Percentiles rank a stretch among this genome's conserved stretches.
phyloP scores from a whole-genome alignment of 2,888 invertebrate species.

The Timema podura region DNA sequence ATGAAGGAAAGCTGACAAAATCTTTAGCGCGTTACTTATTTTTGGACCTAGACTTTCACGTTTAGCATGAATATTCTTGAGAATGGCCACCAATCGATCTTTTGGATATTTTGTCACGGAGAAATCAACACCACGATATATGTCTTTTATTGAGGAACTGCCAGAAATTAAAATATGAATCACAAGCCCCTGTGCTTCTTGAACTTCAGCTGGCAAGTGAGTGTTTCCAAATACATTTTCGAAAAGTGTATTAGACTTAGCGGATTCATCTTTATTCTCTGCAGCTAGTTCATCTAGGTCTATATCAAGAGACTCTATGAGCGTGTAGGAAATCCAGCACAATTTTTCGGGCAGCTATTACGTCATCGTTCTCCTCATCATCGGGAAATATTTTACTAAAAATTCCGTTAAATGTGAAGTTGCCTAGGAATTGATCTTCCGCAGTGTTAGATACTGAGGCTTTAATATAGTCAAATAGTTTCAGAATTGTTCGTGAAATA shows the following conservation, averaged over 20 bases:
- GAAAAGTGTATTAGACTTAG: conserved; percentile 14
- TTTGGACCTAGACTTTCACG: conserved; percentile 5
- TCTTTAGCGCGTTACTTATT: conserved; percentile 16
- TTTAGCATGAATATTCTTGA: conserved; percentile 19
- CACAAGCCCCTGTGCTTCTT: conserved; percentile 22
- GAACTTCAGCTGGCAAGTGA: conserved; percentile 15
- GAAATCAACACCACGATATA: conserved; percentile 22
- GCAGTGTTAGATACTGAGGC: conserved; percentile 10
- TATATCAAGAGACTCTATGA: conserved; percentile 12
- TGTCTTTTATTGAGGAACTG: background rate
- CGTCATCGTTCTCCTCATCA: conserved; percentile 5
- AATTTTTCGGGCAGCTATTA: background rate
- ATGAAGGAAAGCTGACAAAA: conserved; percentile 17
- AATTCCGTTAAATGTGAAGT: conserved; percentile 10
- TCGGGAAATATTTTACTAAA: conserved; percentile 20
- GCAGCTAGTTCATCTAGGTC: conserved; percentile 16
- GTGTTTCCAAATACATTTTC: conserved; percentile 5
- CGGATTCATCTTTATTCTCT: conserved; percentile 21
- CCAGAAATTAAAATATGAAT: conserved; percentile 13
- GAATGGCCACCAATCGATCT: conserved; percentile 16
- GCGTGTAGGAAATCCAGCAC: conserved; percentile 8
- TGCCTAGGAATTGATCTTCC: conserved; percentile 23
- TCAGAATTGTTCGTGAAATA: background rate
- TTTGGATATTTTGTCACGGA: background rate
- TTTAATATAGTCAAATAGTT: conserved; percentile 17